phyloP scores from a whole-genome alignment of 2,113 vertebrate genomes.

The Pachycephala philippinensis region DNA sequence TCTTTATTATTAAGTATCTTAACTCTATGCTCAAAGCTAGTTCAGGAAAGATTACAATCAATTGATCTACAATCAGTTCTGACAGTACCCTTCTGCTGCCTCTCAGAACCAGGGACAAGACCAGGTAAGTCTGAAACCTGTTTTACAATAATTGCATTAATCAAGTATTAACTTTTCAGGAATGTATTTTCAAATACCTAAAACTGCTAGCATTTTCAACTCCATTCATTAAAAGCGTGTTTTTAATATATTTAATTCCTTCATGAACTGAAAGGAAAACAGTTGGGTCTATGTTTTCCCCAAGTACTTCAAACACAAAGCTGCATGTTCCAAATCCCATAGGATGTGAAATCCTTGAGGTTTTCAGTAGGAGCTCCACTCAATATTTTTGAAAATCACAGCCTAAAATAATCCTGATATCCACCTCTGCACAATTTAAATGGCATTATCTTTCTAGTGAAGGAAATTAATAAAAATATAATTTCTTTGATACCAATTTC shows the following conservation, averaged over 20 bases:
- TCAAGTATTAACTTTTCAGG: neutral
- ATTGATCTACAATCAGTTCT: neutral
- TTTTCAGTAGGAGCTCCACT: neutral
- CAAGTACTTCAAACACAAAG: neutral
- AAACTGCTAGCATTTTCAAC: neutral
- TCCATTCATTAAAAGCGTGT: neutral
- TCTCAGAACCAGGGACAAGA: neutral
- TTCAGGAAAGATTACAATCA: neutral
- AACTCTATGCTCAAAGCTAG: neutral
- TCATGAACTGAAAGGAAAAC: neutral
- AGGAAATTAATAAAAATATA: neutral
- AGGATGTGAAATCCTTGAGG: neutral
- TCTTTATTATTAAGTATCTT: neutral
- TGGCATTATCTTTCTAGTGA: neutral
- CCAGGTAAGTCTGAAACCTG: neutral
- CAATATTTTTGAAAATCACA: neutral
- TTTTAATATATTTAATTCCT: neutral
- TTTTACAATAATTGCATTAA: neutral
- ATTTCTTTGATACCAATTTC: neutral
- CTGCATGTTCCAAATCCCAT: neutral
- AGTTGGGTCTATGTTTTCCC: rapidly evolving
- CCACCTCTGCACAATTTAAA: neutral
- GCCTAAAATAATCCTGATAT: neutral
- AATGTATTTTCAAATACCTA: neutral
- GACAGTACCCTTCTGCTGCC: neutral